Base-by-base conservation (phyloP, 2,113 vertebrate species). In the Cyprinodon tularosa region DNA sequence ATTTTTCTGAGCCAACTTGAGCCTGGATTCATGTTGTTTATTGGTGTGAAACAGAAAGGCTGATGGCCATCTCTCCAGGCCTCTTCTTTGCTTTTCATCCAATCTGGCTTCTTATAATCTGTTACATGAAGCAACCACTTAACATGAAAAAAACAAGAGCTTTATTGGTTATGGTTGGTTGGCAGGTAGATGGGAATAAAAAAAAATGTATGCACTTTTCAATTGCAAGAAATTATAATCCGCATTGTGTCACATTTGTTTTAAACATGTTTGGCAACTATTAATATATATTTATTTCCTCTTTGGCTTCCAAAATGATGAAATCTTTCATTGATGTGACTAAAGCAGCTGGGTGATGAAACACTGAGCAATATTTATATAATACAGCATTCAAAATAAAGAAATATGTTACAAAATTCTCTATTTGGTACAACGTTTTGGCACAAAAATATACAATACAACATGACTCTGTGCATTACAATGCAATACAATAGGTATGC, bases 31-130 rank as follows among this genome's bases (percentile, higher is more conserved):
- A 70, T 91, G 88, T 48, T 91, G 85, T 74, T 86, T 68, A 10
- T 87, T 80, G 45, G 66, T 88, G 84, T 88, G 81, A 39, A 92
- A 81, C 87, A 50, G 82, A 73, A 44, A 93, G 84, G 61, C 89
- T 84, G 73, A 88, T 63, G 39, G 84, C 79, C 83, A 68, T 89
- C 14, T 74, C 79, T 66, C 74, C 81, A 68, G 87, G 91, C 77
- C 86, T 86, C 44, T 86, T 29, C 77, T 76, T 76, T 84, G 73
- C 90, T 91, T 59, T 60, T 65, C 20, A 74, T 22, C 89, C 88
- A 93, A 80, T 90, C 81, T 69, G 85, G 73, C 78, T 89, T 91
- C 71, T 93, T 77, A 0, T 44, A 92, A 92, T 80, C 61, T 66
- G 67, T 88, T 91, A 79, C 90, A 91, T 48, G 84, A 84, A 44